Evolutionary conservation across 2,113 vertebrate genomes (phyloP).

Genomic region (Rhabdornis inornatus): DNA sequence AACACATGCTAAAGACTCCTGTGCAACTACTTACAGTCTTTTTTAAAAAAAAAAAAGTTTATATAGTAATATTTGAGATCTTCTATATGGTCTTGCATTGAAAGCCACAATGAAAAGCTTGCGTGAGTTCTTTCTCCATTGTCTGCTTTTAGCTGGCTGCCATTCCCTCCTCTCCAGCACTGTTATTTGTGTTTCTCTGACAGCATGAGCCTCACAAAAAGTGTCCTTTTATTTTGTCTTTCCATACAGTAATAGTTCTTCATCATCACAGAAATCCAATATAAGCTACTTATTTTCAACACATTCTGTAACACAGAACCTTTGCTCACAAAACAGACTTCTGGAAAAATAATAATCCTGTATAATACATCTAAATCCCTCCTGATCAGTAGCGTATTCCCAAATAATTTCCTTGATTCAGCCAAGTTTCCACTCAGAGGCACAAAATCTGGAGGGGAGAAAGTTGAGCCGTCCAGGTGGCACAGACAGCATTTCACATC

Average conservation of each 20-base stretch:
- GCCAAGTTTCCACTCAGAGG: conserved; percentile 54
- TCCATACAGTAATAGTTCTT: not conserved
- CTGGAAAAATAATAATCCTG: conserved; percentile 70
- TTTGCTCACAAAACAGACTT: conserved; percentile 33
- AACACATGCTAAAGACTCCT: conserved; percentile 14
- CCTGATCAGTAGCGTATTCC: conserved; percentile 31
- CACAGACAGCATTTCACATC: conserved; percentile 24
- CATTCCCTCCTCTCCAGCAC: not conserved
- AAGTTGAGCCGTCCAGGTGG: conserved; percentile 28
- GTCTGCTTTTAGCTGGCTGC: not conserved
- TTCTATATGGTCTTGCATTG: not conserved
- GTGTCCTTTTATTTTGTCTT: not conserved
- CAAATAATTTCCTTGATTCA: not conserved
- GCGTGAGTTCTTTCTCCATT: not conserved
- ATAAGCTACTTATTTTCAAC: conserved; percentile 66
- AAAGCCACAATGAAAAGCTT: not conserved
- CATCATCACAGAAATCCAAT: conserved; percentile 50
- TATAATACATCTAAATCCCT: conserved; percentile 59
- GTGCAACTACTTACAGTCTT: not conserved
- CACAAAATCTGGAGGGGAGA: not conserved
- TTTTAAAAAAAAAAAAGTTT: not conserved
- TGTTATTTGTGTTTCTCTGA: not conserved
- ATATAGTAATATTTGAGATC: not conserved
- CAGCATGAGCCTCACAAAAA: not conserved
- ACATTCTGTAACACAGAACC: conserved; percentile 24